Base-by-base conservation (phyloP, 30 jellyfish, hydroid and myxozoan genomes). In the Hydractinia symbiolongicarpus region DNA sequence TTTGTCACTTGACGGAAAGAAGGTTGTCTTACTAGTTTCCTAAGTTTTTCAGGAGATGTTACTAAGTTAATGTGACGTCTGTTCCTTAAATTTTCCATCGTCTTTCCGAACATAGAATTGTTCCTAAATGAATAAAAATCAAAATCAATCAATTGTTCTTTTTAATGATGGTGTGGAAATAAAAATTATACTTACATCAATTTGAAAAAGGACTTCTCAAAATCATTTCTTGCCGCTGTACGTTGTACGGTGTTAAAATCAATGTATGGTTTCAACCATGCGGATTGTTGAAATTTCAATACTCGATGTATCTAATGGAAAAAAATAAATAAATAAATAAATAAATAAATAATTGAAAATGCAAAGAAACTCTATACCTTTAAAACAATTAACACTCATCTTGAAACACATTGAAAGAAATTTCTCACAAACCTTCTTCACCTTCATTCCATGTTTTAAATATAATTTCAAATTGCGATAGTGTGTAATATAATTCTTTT, bases 191-290 rank as follows among this genome's bases (percentile, higher is more conserved):
- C 44, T 30, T 30, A 30, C 2, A 30, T 30, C 2, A 30, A 30
- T 30, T 30, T 30, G 44, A 30, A 30, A 30, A 30, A 30, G 2
- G 44, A 30, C 44, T 87, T 87, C 72, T 81, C 95, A 75, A 87
- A 81, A 8, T 49, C 90, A 61, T 86, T 86, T 70, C 21, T 60
- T 5, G 91, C 87, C 13, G 57, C 51, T 16, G 73, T 21, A 70
- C 86, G 53, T 64, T 56, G 57, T 9, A 53, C 40, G 53, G 95
- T 86, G 74, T 86, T 87, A 73, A 87, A 87, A 70, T 87, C 91
- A 1, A 73, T 87, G 58, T 74, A 87, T 6, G 55, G 76, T 49
- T 87, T 87, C 60, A 87, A 40, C 92, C 95, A 87, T 52, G 84
- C 53, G 80, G 80, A 17, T 69, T 87, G 95, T 60, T 72, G 50